Base-by-base conservation (phyloP, 2,113 vertebrate species). In the Polyodon spathula region DNA sequence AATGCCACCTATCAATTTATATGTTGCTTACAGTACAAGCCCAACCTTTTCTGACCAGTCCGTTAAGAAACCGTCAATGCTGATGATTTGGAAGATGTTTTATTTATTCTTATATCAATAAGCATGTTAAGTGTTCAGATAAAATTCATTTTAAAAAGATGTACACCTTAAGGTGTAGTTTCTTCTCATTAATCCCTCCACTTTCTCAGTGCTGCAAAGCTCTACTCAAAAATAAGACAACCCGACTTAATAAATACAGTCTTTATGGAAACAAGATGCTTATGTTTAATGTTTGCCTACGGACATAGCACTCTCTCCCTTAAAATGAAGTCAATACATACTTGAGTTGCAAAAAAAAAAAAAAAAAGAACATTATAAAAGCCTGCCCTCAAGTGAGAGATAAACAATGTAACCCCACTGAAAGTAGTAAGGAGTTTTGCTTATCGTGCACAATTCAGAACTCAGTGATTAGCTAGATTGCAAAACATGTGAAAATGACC, bases 1-100 rank as follows among this genome's bases (percentile, higher is more conserved):
- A 77, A 66, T 69, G 37, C 27, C n/a, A 50, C 72, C 62, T 76
- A 72, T 79, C 75, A 77, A 84, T 83, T 80, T 82, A 79, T 76
- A 17, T 55, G 41, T 59, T 78, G 74, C 17, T 65, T 71, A 71
- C 51, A 46, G 6, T 69, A 74, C 76, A 75, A 70, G 67, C 73
- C 63, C 61, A 72, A 56, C 69, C 58, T 40, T 63, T 67, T 71
- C 72, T 71, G 58, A 63, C 37, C 63, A 58, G 67, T 67, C 15
- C 40, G 56, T 68, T 70, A n/a, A n/a, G n/a, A n/a, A n/a, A n/a
- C n/a, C n/a, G n/a, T n/a, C n/a, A n/a, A n/a, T n/a, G n/a, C n/a
- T n/a, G n/a, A n/a, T n/a, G n/a, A n/a, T n/a, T n/a, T n/a, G n/a
- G n/a, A n/a, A n/a, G n/a, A n/a, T n/a, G n/a, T n/a, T n/a, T n/a